Evolutionary conservation across 2,113 vertebrate species (phyloP).

Genomic region (Catharus bicknelli): DNA sequence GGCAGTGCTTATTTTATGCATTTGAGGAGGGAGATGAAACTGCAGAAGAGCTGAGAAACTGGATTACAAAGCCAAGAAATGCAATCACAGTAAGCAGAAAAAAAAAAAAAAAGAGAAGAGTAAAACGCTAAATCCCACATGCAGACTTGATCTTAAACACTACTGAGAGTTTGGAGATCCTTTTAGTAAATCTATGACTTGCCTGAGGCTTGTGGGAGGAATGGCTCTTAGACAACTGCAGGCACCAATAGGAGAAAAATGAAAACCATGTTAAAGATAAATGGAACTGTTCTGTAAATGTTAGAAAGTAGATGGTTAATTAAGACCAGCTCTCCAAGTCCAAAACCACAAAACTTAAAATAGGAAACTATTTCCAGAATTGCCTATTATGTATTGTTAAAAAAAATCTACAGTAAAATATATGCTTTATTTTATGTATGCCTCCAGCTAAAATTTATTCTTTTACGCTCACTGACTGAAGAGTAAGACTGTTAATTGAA

Average conservation of each 20-base stretch:
- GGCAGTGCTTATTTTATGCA: constrained; percentile 37
- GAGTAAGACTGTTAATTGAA: constrained; percentile 62
- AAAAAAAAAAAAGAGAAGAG: not conserved
- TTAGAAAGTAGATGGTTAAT: constrained; percentile 81
- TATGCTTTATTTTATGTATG: constrained; percentile 73
- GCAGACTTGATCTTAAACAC: constrained; percentile 58
- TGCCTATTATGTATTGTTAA: constrained; percentile 79
- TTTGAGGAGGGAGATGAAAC: constrained; percentile 41
- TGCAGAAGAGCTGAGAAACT: constrained; percentile 60
- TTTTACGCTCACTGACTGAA: constrained; percentile 61
- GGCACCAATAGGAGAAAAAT: constrained; percentile 77
- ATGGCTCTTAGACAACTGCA: constrained; percentile 72
- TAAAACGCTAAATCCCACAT: constrained; percentile 33
- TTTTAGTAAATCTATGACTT: constrained; percentile 63
- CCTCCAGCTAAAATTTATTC: constrained; percentile 73
- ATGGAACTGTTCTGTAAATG: constrained; percentile 77
- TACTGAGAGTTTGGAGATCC: constrained; percentile 50
- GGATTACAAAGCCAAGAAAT: constrained; percentile 66
- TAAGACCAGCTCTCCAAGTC: constrained; percentile 77
- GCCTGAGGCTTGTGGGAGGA: constrained; percentile 74
- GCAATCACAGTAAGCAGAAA: constrained; percentile 25
- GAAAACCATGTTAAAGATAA: constrained; percentile 83
- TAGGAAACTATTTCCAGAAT: constrained; percentile 83
- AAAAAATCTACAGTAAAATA: constrained; percentile 74
- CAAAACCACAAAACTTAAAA: constrained; percentile 82